Conservation (phyloP, 1,140 invertebrate genomes). For the Tribolium madens region DNA sequence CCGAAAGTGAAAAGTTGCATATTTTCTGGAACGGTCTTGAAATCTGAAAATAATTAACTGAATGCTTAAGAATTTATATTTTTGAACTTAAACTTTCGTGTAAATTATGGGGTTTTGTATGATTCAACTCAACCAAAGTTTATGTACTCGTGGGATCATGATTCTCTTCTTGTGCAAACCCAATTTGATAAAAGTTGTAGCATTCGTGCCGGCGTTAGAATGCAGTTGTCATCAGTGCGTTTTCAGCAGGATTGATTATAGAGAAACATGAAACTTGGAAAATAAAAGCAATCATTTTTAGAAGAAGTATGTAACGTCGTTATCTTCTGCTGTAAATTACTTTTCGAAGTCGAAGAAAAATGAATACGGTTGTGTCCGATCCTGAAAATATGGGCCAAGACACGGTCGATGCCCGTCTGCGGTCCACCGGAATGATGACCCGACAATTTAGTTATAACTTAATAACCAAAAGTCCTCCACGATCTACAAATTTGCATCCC, state of each 20-base stretch:
- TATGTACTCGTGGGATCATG: background rate
- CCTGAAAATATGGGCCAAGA: conserved; percentile 20
- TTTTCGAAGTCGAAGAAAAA: conserved; percentile 22
- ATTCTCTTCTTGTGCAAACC: background rate
- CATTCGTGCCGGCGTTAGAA: background rate
- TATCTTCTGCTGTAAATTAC: conserved; percentile 20
- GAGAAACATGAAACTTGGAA: conserved; percentile 11
- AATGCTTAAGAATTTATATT: too few species aligned
- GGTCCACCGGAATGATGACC: conserved; percentile 16
- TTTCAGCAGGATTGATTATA: background rate
- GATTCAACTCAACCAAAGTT: background rate
- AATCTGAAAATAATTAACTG: too few species aligned
- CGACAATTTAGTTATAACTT: conserved; percentile 32
- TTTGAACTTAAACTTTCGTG: too few species aligned
- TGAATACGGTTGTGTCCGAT: conserved; percentile 4
- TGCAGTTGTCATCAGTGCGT: background rate
- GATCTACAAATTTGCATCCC: conserved; percentile 17
- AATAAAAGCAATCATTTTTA: conserved; percentile 21
- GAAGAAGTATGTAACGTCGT: conserved; percentile 1
- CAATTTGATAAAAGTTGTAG: background rate
- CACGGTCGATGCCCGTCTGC: conserved; percentile 34
- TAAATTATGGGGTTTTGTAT: too few species aligned
- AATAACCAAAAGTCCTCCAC: conserved; percentile 30
- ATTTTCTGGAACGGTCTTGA: too few species aligned
- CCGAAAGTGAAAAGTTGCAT: too few species aligned